phyloP scores from a whole-genome alignment of 2,113 vertebrate species.

The Catharus minimus region DNA sequence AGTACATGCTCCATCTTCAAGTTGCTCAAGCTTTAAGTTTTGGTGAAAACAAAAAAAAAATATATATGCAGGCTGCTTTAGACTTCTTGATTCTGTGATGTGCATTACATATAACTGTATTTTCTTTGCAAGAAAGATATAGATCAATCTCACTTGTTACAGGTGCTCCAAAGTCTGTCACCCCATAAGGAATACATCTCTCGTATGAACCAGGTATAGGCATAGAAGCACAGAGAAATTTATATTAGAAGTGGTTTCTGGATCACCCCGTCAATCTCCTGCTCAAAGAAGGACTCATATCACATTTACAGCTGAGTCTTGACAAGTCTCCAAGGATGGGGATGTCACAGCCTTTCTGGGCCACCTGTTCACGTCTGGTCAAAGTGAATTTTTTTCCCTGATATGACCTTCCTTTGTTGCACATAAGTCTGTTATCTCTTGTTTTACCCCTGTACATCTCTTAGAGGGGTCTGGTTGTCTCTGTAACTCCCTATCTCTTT shows the following conservation, averaged over 20 bases:
- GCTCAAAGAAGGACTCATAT: background rate
- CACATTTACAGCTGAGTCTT: background rate
- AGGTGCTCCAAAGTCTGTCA: background rate
- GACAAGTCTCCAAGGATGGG: background rate
- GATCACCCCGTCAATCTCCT: background rate
- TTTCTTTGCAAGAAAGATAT: background rate
- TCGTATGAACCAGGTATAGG: background rate
- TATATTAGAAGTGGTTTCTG: background rate
- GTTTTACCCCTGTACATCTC: background rate
- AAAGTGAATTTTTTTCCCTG: background rate
- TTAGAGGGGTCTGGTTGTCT: background rate
- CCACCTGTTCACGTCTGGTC: background rate
- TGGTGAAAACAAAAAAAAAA: background rate
- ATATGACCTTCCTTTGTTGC: background rate
- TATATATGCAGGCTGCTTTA: background rate
- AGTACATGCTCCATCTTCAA: background rate
- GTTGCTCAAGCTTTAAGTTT: background rate
- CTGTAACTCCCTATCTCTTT: background rate
- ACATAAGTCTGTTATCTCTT: background rate
- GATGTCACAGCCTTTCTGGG: background rate
- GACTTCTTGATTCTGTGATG: background rate
- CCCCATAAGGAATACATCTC: background rate
- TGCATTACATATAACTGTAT: background rate
- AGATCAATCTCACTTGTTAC: background rate
- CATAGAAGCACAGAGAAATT: background rate